Conservation (phyloP, 2,888 invertebrate genomes). For the Cenopis cana region DNA sequence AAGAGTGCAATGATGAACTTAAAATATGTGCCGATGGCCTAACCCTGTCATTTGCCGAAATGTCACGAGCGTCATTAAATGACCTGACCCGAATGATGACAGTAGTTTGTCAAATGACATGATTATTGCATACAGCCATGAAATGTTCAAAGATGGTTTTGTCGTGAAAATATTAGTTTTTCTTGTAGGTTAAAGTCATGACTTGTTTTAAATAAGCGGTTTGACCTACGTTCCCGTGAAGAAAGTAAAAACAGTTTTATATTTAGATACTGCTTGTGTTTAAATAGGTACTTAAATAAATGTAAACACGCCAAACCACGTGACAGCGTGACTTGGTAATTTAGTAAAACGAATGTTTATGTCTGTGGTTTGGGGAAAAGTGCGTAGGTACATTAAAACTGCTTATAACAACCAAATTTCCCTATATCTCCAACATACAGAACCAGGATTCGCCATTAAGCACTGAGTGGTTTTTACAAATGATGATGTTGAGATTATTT, state of each 20-base stretch:
- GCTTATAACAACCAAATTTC: background rate
- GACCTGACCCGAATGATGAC: conserved; percentile 19
- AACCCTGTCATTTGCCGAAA: conserved; percentile 27
- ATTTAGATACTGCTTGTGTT: background rate
- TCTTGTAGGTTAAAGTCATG: conserved; percentile 3
- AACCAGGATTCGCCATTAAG: no score
- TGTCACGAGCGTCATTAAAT: conserved; percentile 35
- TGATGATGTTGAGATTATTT: no score
- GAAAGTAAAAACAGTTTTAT: background rate
- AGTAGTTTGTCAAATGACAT: conserved; percentile 27
- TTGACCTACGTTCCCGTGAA: background rate
- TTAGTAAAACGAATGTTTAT: background rate
- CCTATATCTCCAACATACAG: no score
- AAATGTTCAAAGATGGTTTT: conserved; percentile 6
- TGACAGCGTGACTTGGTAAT: background rate
- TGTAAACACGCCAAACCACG: background rate
- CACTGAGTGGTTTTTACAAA: no score
- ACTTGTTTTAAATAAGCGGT: background rate
- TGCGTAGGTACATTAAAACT: background rate
- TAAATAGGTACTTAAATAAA: background rate
- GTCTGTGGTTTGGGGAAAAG: background rate
- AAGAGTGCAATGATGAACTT: conserved; percentile 20
- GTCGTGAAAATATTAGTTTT: background rate
- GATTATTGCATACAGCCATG: conserved; percentile 15
- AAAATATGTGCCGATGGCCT: conserved; percentile 11